Conservation (phyloP, 1,140 invertebrate species). For the Hyles vespertilio region DNA sequence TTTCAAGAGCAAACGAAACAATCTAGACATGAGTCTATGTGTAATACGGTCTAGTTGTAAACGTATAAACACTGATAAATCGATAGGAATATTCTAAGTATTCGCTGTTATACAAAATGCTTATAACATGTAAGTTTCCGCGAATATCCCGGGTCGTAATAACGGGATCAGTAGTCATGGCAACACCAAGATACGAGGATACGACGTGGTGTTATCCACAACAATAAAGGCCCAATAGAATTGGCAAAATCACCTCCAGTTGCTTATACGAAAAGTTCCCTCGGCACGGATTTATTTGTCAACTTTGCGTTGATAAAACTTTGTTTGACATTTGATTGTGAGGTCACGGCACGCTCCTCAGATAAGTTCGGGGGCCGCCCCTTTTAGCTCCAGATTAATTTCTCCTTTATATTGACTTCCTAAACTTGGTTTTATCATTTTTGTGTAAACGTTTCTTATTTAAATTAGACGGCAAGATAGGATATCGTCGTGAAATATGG, state of each 20-base stretch:
- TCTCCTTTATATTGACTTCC: constrained; percentile 36
- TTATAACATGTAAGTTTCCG: no score
- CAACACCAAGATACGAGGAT: neutral
- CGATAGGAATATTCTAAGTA: no score
- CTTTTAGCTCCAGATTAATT: constrained; percentile 53
- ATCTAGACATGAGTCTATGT: no score
- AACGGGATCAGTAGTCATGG: constrained; percentile 2
- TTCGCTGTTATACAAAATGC: no score
- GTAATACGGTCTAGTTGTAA: no score
- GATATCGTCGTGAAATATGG: no score
- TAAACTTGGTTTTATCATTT: constrained; percentile 29
- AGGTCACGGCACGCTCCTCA: constrained; percentile 45
- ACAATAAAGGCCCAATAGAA: constrained; percentile 10
- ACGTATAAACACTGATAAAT: no score
- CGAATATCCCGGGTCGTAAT: no score
- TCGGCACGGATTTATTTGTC: constrained; percentile 64
- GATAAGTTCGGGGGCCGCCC: constrained; percentile 44
- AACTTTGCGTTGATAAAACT: constrained; percentile 69
- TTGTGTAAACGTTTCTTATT: constrained; percentile 10
- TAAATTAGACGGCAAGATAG: no score
- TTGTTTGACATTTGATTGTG: constrained; percentile 67
- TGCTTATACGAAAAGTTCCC: constrained; percentile 58
- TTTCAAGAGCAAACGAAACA: no score
- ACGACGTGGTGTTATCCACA: neutral
- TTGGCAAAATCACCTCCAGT: constrained; percentile 37